Evolutionary conservation across 2,888 invertebrate genomes (phyloP).

Genomic region (Cheilosia variabilis): DNA sequence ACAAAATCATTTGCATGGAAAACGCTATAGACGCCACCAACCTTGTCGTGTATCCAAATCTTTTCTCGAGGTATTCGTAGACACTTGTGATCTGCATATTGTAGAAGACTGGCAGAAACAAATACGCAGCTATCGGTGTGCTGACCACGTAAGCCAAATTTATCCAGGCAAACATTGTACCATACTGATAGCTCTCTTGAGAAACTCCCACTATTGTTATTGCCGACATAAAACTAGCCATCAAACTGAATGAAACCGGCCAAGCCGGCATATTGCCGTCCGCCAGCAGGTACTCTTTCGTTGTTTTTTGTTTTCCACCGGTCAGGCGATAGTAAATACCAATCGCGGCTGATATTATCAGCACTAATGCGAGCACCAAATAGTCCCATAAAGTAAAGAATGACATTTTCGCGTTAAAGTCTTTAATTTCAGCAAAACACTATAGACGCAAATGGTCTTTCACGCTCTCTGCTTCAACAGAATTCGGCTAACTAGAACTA

Average conservation of each 20-base stretch:
- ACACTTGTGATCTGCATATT: conserved; percentile 92
- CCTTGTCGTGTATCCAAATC: conserved; percentile 92
- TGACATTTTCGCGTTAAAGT: conserved; percentile 64
- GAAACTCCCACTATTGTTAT: conserved; percentile 95
- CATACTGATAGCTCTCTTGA: conserved; percentile 92
- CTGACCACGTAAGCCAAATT: conserved; percentile 90
- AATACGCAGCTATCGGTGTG: conserved; percentile 90
- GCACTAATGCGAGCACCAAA: conserved; percentile 88
- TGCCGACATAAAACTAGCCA: conserved; percentile 97
- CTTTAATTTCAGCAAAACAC: not conserved
- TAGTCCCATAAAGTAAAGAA: conserved; percentile 89
- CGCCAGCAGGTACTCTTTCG: conserved; percentile 94
- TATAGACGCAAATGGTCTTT: not conserved
- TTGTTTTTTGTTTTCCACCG: conserved; percentile 94
- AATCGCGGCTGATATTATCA: conserved; percentile 89
- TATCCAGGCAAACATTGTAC: conserved; percentile 91
- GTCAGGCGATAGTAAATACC: conserved; percentile 94
- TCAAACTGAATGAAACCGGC: conserved; percentile 94
- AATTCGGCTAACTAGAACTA: not conserved
- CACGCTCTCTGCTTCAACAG: not conserved
- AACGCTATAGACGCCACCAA: conserved; percentile 92
- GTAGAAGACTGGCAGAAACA: conserved; percentile 94
- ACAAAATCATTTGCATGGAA: conserved; percentile 95
- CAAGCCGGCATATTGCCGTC: conserved; percentile 91
- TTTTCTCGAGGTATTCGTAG: conserved; percentile 95